phyloP scores from a whole-genome alignment of 2,797 vertebrate genomes.

The Gouania willdenowi region DNA sequence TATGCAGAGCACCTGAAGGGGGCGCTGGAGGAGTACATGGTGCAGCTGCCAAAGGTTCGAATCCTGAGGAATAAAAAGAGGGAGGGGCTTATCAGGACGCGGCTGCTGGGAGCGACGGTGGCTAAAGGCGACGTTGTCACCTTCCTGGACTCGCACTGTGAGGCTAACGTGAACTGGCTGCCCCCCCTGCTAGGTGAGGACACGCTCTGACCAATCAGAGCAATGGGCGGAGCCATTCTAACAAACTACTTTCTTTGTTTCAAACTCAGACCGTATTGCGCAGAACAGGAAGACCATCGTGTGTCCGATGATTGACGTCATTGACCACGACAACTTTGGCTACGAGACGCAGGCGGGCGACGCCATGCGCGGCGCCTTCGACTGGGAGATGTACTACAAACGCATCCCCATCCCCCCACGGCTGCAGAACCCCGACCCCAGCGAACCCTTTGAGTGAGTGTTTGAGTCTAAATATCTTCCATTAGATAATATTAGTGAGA shows the following conservation, averaged over 20 bases:
- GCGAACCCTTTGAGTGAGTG: conserved; percentile 92
- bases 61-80: conserved; percentile 91
- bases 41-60: conserved; percentile 83
- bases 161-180: conserved; percentile 96
- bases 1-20: conserved; percentile 93
- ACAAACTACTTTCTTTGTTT: conserved; percentile 1
- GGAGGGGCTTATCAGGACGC: conserved; percentile 92
- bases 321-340: conserved; percentile 94
- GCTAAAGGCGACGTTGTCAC: conserved; percentile 93
- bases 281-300: conserved; percentile 91
- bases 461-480: too few species aligned
- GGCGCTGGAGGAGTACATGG: conserved; percentile 90
- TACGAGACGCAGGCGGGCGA: conserved; percentile 94
- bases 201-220: too few species aligned
- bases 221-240: too few species aligned
- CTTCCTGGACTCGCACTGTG: conserved; percentile 95
- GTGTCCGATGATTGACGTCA: conserved; percentile 96
- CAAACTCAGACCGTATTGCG: conserved; percentile 89
- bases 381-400: conserved; percentile 99
- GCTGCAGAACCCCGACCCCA: conserved; percentile 85
- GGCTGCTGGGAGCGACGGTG: conserved; percentile 85
- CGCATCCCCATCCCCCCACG: conserved; percentile 90
- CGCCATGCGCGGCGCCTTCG: conserved; percentile 94
- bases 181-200: conserved; percentile 87
- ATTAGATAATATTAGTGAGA: too few species aligned